A percentile compares a stretch with the other conserved stretches of the same genome.
phyloP scores from a whole-genome alignment of 2,113 vertebrate genomes.

The Nibea coibor region DNA sequence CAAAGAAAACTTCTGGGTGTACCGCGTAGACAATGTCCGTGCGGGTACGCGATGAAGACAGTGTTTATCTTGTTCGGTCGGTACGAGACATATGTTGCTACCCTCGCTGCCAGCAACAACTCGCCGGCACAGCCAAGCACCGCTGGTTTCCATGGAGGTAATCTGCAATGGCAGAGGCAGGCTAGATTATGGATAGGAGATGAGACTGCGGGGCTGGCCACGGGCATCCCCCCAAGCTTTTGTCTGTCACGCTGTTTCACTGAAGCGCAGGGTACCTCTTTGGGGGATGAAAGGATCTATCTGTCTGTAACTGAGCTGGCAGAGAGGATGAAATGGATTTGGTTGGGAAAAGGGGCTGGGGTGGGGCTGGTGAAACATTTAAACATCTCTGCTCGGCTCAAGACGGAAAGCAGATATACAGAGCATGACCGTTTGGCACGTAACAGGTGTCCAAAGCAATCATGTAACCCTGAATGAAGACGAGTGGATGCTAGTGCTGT shows the following conservation, averaged over 20 bases:
- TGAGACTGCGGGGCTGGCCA: slow-evolving; percentile 66
- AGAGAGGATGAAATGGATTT: slow-evolving; percentile 72
- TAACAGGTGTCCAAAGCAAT: slow-evolving; percentile 52
- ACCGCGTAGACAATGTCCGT: not conserved
- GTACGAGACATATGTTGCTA: slow-evolving; percentile 56
- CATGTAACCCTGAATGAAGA: slow-evolving; percentile 13
- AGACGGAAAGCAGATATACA: slow-evolving; percentile 27
- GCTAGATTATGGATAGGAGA: slow-evolving; percentile 68
- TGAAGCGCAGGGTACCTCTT: slow-evolving; percentile 60
- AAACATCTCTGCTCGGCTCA: slow-evolving; percentile 42
- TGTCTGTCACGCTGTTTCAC: slow-evolving; percentile 72
- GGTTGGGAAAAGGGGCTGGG: slow-evolving; percentile 37
- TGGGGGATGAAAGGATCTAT: slow-evolving; percentile 70
- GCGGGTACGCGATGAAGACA: not conserved
- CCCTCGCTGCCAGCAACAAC: slow-evolving; percentile 59
- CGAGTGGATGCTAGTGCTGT: not conserved
- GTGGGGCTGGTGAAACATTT: slow-evolving; percentile 51
- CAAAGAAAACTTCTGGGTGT: not conserved
- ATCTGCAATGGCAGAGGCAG: slow-evolving; percentile 69
- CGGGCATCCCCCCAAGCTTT: slow-evolving; percentile 74
- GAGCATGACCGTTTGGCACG: not conserved
- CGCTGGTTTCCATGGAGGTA: slow-evolving; percentile 68
- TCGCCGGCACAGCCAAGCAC: slow-evolving; percentile 43
- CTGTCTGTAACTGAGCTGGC: slow-evolving; percentile 70
- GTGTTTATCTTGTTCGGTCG: slow-evolving; percentile 61